Conservation (phyloP, 2,888 invertebrate genomes). For the Polyommatus iphigenia region DNA sequence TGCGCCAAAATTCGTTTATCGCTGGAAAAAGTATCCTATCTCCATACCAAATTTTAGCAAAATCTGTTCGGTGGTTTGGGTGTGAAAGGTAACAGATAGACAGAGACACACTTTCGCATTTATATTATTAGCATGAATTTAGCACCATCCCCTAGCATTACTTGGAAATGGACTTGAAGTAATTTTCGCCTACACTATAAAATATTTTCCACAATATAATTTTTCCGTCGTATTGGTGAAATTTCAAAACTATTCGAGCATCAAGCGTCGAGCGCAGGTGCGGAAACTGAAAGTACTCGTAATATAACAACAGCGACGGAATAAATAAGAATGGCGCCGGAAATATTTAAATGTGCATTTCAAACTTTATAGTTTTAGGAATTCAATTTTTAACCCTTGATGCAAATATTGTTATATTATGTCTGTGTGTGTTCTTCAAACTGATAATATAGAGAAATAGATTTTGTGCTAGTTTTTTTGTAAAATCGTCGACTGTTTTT, state of each 20-base stretch:
- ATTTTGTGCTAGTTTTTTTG: no score
- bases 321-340: not conserved
- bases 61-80: no score
- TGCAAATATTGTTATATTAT: no score
- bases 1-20: no score
- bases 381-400: not conserved
- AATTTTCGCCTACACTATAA: not conserved
- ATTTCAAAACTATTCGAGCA: slow-evolving; percentile 26
- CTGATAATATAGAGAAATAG: no score
- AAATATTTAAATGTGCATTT: slow-evolving; percentile 9
- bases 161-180: not conserved
- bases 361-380: not conserved
- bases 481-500: no score
- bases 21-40: no score
- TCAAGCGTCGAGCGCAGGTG: slow-evolving; percentile 25
- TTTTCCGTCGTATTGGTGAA: slow-evolving; percentile 21
- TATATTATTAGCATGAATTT: not conserved
- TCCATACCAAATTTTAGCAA: no score
- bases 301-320: slow-evolving; percentile 25
- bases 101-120: no score
- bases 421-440: no score
- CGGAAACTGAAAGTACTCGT: slow-evolving; percentile 30
- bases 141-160: not conserved
- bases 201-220: slow-evolving; percentile 15
- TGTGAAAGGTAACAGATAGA: no score